Evolutionary conservation across 2,888 invertebrate genomes (phyloP), one percentile per base, ranked within the genome.

Genomic region (Sussaba pulchella): DNA sequence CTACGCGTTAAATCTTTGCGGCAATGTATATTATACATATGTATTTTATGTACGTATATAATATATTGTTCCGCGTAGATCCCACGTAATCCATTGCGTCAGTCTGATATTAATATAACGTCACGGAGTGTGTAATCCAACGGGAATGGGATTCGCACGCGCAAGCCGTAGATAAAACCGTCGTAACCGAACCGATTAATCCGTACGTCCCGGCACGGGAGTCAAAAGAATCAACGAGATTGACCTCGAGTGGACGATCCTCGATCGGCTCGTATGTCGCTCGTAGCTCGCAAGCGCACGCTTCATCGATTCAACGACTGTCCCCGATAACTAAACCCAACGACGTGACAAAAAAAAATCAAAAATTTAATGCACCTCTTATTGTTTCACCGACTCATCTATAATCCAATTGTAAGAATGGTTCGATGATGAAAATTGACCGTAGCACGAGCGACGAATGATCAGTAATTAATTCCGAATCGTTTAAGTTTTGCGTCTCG

Each of bases 171-270:
- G 41, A 52, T 31, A 50, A 59, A 26, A 52, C 6, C 26, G 72
- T 41, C 47, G 47, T 39, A 17, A 72, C 61, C 24, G 17, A 63
- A 63, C n/a, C 61, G 63, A 72, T 72, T 63, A 66, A 66, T 66
- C 14, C 21, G 57, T 66, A 45, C 54, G 45, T 57, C 57, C 57
- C 52, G 45, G 17, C 69, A 10, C 39, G 21, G 14, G 21, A 41
- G n/a, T 5, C 19, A 36, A 17, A 26, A 50, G 43, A 31, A 45
- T 31, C 43, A 39, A 66, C 24, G 57, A 66, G 73, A 43, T 66
- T 57, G 66, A 47, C 73, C 66, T 74, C 73, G 64, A 66, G 57
- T 21, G 19, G 54, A 21, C 64, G 66, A 57, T 66, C 52, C 54
- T 66, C 45, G 24, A 43, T 52, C 41, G 31, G 6, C 24, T 21